phyloP scores from a whole-genome alignment of 2,113 vertebrate genomes.

The Nothocercus julius region DNA sequence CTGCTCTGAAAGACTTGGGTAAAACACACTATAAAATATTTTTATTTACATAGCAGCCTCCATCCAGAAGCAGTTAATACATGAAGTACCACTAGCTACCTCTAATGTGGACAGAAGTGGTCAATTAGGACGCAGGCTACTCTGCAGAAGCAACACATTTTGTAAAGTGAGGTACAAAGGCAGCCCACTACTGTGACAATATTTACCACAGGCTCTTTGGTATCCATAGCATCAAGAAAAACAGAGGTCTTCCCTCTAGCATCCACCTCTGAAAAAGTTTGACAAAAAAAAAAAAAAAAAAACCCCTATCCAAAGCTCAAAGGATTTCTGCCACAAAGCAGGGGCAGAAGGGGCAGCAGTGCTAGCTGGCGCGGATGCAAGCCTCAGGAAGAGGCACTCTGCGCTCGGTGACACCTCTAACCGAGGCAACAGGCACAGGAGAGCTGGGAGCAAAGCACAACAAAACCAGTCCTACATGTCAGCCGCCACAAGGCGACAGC shows the following conservation, averaged over 20 bases:
- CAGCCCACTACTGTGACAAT: background rate
- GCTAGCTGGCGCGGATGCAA: background rate
- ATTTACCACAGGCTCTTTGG: background rate
- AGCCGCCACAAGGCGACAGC: constrained; percentile 34
- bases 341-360: background rate
- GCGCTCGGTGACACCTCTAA: background rate
- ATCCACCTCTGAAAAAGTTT: background rate
- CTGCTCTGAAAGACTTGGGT: background rate
- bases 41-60: background rate
- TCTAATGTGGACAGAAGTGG: background rate
- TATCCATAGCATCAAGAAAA: background rate
- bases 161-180: fast-evolving
- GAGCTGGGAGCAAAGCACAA: background rate
- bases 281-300: background rate
- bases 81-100: background rate
- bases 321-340: background rate
- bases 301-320: background rate
- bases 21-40: background rate
- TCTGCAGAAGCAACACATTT: background rate
- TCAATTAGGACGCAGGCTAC: background rate
- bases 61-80: background rate
- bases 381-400: background rate
- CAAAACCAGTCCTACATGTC: background rate
- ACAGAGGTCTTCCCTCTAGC: background rate
- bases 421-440: background rate